These are phyloP conservation scores for Lacanobia oleracea DNA, from an alignment of 2,888 invertebrate genomes.

Conservation along the genomic window DNA sequence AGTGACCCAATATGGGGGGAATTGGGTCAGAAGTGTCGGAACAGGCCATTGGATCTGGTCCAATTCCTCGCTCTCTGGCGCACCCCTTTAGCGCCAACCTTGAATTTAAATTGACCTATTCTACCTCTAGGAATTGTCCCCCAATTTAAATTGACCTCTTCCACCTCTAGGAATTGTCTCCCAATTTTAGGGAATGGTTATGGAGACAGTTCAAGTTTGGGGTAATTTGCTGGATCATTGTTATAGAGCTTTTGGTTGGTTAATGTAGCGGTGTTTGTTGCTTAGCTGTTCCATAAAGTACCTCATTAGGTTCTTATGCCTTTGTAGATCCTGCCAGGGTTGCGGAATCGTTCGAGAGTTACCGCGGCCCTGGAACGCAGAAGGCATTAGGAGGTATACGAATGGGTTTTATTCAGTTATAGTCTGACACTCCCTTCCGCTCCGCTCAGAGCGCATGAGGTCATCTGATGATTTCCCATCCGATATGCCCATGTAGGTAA, in stretches of 20 bases:
- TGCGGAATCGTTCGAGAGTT: no score
- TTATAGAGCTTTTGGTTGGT: slow-evolving; percentile 3
- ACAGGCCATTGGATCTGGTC: slow-evolving; percentile 68
- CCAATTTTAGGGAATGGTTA: slow-evolving; percentile 50
- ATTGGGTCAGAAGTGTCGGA: slow-evolving; percentile 64
- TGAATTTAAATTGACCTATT: slow-evolving; percentile 55
- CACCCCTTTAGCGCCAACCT: slow-evolving; percentile 57
- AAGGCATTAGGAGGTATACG: no score
- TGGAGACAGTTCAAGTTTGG: slow-evolving; percentile 15
- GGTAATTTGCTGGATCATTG: slow-evolving; percentile 32
- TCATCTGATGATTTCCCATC: no score
- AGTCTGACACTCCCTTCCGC: no score
- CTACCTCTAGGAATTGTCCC: slow-evolving; percentile 19
- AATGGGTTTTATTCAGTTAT: no score
- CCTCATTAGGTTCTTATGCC: neutral
- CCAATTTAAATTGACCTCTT: slow-evolving; percentile 50
- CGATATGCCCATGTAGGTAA: no score
- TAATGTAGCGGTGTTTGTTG: slow-evolving; percentile 12
- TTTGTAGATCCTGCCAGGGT: neutral
- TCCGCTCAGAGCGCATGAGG: no score
- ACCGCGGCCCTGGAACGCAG: no score
- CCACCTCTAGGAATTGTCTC: slow-evolving; percentile 33
- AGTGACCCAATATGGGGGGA: slow-evolving; percentile 63
- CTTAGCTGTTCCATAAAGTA: neutral
- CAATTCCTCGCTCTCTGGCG: slow-evolving; percentile 58